Evolutionary conservation across 1,140 invertebrate genomes (phyloP), one percentile per base, ranked within the genome.

Genomic region (Pseudomyrmex concolor): DNA sequence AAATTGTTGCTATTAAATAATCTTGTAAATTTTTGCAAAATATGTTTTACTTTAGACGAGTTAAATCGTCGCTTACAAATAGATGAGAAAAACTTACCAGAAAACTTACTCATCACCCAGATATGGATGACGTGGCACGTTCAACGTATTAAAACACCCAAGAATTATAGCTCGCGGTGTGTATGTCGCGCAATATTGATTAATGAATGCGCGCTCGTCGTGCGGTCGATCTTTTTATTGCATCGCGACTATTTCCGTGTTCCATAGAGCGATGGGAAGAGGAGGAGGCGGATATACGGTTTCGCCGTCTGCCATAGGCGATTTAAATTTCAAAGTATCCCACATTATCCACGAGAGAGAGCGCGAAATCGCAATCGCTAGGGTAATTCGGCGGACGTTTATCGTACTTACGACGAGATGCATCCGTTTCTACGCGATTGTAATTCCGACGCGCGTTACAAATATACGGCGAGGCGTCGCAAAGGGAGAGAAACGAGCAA

Each of bases 311-410:
- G 76, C 54, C 66, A 48, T 59, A 43, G 76, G 45, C 66, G 66
- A 80, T 80, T 80, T 70, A 70, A 80, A 80, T 80, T 80, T 70
- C 66, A 80, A 80, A 80, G 66, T 43, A n/a, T 15, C 60, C 60
- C 25, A 66, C 48, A 64, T 76, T 66, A 66, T 66, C 45, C 60
- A 48, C 34, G 19, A 51, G 76, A 78, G 50, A 59, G 48, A 78
- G 54, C 76, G 15, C 51, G 22, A 55, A 59, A 59, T 76, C 76
- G 64, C 54, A 70, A 78, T 78, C 34, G 76, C 63, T 34, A 15
- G 70, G 17, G 51, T 78, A 78, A 78, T 78, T 54, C 64, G 76
- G 76, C 19, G 54, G 19, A 78, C 76, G n/a, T 76, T 76, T 66
- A 66, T 62, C 60, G 76, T 51, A 48, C 15, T 15, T 19, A 19